Percentiles rank a stretch among this genome's conserved stretches.
Evolutionary conservation across 92 coral and sea anemone species (phyloP).

Genomic region (Zoanthus sociatus): DNA sequence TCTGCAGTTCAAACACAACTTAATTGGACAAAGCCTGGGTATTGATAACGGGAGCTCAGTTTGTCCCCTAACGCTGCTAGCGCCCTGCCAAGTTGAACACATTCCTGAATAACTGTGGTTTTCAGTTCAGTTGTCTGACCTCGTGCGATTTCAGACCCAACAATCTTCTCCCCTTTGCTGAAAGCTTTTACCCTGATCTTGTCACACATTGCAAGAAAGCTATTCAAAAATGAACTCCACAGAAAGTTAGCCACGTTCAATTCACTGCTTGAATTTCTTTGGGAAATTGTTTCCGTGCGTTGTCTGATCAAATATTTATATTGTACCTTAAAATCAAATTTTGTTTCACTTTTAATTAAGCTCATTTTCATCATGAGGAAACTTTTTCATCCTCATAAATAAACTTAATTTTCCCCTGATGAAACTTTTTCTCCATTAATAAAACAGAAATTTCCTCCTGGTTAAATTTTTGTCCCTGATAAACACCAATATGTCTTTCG

Average conservation of each 20-base stretch:
- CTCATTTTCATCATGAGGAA: too few relatives aligned
- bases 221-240: neutral
- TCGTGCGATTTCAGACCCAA: neutral
- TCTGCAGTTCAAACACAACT: neutral
- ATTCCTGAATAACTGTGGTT: neutral
- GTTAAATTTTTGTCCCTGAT: too few relatives aligned
- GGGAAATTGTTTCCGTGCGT: neutral
- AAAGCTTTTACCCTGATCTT: neutral
- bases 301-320: too few relatives aligned
- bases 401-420: too few relatives aligned
- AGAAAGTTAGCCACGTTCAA: neutral
- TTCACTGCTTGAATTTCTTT: neutral
- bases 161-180: neutral
- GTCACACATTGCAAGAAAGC: constrained; percentile 32
- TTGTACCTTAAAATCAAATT: too few relatives aligned
- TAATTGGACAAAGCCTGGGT: neutral
- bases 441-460: too few relatives aligned
- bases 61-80: constrained; percentile 34
- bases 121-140: constrained; percentile 11
- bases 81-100: constrained; percentile 21
- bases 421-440: too few relatives aligned
- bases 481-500: too few relatives aligned
- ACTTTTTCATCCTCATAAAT: too few relatives aligned
- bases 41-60: constrained; percentile 23
- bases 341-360: too few relatives aligned